These are phyloP conservation scores for Halichoeres trimaculatus DNA, from an alignment of 2,113 vertebrate genomes.

Conservation along the genomic window DNA sequence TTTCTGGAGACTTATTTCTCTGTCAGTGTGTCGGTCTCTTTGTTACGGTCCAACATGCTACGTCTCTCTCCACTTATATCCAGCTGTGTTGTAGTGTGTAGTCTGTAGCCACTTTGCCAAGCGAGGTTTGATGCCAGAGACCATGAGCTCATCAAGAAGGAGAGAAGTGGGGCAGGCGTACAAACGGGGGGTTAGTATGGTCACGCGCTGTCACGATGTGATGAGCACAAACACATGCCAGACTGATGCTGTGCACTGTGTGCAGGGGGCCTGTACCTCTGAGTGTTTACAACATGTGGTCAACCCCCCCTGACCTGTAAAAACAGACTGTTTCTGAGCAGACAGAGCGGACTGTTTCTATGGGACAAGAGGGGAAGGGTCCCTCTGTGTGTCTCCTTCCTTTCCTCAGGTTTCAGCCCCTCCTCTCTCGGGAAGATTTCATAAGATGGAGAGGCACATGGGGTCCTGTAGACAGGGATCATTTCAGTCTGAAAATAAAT, in stretches of 20 bases:
- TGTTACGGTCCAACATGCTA: background rate
- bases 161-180: conserved; percentile 23
- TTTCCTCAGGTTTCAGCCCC: conserved; percentile 41
- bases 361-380: conserved; percentile 27
- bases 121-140: conserved; percentile 30
- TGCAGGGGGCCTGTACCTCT: background rate
- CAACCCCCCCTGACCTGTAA: conserved; percentile 31
- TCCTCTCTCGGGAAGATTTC: conserved; percentile 17
- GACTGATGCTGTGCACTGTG: conserved; percentile 19
- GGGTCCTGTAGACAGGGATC: conserved; percentile 14
- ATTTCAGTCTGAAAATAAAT: conserved; percentile 40
- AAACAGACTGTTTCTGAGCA: conserved; percentile 52
- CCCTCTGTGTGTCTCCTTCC: background rate
- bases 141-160: conserved; percentile 55
- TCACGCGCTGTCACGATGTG: conserved; percentile 49
- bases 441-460: conserved; percentile 31
- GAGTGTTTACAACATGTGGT: conserved; percentile 30
- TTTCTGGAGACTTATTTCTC: background rate
- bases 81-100: conserved; percentile 17
- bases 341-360: conserved; percentile 27
- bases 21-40: background rate
- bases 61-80: conserved; percentile 1
- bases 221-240: conserved; percentile 65
- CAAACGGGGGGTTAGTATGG: background rate
- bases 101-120: conserved; percentile 15